These are phyloP conservation scores for Drosophila ficusphila DNA, from an alignment of 1,140 invertebrate species.

Conservation along the genomic window DNA sequence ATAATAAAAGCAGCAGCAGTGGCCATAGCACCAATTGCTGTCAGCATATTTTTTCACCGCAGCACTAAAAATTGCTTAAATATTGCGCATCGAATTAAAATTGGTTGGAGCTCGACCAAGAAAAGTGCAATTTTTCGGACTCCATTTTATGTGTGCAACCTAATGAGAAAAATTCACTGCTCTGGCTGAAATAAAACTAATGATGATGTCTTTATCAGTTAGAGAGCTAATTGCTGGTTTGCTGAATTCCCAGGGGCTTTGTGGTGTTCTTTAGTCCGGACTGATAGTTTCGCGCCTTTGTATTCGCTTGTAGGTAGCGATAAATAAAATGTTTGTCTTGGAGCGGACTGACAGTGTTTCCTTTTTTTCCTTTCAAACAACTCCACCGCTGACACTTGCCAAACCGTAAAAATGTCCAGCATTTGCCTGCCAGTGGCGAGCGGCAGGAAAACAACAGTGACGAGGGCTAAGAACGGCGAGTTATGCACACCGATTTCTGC, in stretches of 20 bases:
- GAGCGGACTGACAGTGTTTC: slow-evolving; percentile 52
- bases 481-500: slow-evolving; percentile 57
- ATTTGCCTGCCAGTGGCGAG: slow-evolving; percentile 58
- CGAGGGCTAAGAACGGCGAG: slow-evolving; percentile 54
- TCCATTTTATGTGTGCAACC: slow-evolving; percentile 64
- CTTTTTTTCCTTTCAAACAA: slow-evolving; percentile 11
- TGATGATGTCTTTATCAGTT: background rate
- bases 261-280: too few relatives aligned
- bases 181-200: background rate
- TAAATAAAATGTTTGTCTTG: slow-evolving; percentile 70
- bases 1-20: slow-evolving; percentile 20
- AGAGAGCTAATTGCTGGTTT: slow-evolving; percentile 36
- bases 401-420: slow-evolving; percentile 78
- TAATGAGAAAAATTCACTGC: slow-evolving; percentile 45
- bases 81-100: slow-evolving; percentile 36
- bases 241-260: background rate
- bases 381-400: slow-evolving; percentile 68
- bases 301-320: slow-evolving; percentile 38
- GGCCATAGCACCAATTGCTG: slow-evolving; percentile 15
- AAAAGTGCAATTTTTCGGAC: slow-evolving; percentile 37
- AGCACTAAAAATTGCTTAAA: slow-evolving; percentile 28
- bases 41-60: slow-evolving; percentile 16
- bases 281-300: slow-evolving; percentile 56
- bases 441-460: slow-evolving; percentile 44
- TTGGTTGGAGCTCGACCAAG: slow-evolving; percentile 31